Evolutionary conservation across 2,888 invertebrate genomes (phyloP).

Genomic region (Timandra comae): DNA sequence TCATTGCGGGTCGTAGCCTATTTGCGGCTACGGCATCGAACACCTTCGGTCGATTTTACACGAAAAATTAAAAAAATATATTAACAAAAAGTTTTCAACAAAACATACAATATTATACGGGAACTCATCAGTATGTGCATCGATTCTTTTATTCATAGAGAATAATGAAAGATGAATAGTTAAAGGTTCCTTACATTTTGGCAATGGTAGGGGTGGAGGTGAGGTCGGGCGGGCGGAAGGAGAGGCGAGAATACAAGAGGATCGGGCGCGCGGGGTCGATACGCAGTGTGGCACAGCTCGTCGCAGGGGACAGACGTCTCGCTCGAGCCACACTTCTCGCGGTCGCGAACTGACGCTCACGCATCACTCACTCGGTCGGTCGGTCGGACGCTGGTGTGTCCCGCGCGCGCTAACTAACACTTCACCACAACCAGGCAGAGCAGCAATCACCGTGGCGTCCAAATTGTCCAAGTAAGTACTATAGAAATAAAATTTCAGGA

Average conservation of each 20-base stretch:
- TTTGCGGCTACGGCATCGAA: neutral
- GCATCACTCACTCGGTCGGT: constrained; percentile 20
- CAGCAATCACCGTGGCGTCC: no score
- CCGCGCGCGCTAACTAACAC: no score
- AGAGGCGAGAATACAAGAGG: constrained; percentile 24
- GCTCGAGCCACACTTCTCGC: constrained; percentile 24
- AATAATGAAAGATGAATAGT: constrained; percentile 64
- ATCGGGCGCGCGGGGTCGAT: constrained; percentile 61
- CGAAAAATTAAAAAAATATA: no score
- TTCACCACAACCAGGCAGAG: no score
- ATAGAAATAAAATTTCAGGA: no score
- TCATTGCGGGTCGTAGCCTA: no score
- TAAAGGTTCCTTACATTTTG: constrained; percentile 59
- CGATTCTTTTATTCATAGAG: constrained; percentile 37
- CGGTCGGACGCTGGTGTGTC: constrained; percentile 1
- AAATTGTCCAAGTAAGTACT: no score
- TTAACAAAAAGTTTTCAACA: no score
- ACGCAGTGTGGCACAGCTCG: constrained; percentile 52
- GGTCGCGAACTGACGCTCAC: constrained; percentile 22
- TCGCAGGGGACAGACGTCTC: constrained; percentile 38
- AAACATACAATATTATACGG: no score
- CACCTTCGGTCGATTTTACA: no score
- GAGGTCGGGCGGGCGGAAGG: constrained; percentile 40
- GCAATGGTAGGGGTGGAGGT: constrained; percentile 54
- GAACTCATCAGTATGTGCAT: constrained; percentile 35